These are phyloP conservation scores for Drosophila gunungcola DNA, from an alignment of 1,140 invertebrate species.

Conservation along the genomic window DNA sequence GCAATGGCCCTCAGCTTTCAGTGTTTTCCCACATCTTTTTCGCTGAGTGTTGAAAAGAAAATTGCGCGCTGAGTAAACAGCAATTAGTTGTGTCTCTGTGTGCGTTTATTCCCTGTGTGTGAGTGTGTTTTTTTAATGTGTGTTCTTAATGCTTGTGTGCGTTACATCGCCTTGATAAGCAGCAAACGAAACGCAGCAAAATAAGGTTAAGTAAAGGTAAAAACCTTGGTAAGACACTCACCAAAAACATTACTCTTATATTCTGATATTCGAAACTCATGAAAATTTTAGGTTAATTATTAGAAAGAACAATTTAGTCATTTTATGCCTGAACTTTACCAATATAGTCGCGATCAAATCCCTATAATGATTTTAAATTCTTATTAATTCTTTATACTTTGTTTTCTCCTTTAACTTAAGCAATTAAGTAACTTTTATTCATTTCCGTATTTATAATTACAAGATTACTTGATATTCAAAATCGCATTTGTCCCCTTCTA, in stretches of 20 bases:
- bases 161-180: slow-evolving; percentile 63
- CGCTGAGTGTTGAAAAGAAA: slow-evolving; percentile 65
- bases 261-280: too few species aligned
- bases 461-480: not conserved
- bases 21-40: slow-evolving; percentile 15
- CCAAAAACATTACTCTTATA: not conserved
- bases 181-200: slow-evolving; percentile 35
- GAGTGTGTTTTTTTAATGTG: slow-evolving; percentile 12
- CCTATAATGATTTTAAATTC: too few species aligned
- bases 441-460: not conserved
- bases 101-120: slow-evolving; percentile 46
- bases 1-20: slow-evolving; percentile 35
- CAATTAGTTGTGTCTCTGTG: slow-evolving; percentile 64
- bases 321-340: too few species aligned
- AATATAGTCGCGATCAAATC: too few species aligned
- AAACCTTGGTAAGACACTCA: slow-evolving; percentile 14
- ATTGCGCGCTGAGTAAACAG: slow-evolving; percentile 75
- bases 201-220: slow-evolving; percentile 62
- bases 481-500: not conserved
- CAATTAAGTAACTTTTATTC: too few species aligned
- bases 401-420: too few species aligned
- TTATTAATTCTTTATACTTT: not conserved
- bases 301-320: too few species aligned
- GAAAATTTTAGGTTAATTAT: too few species aligned
- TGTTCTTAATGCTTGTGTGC: slow-evolving; percentile 27